Evolutionary conservation across 2,888 invertebrate species (phyloP).

Genomic region (Xestia rhomboidea): DNA sequence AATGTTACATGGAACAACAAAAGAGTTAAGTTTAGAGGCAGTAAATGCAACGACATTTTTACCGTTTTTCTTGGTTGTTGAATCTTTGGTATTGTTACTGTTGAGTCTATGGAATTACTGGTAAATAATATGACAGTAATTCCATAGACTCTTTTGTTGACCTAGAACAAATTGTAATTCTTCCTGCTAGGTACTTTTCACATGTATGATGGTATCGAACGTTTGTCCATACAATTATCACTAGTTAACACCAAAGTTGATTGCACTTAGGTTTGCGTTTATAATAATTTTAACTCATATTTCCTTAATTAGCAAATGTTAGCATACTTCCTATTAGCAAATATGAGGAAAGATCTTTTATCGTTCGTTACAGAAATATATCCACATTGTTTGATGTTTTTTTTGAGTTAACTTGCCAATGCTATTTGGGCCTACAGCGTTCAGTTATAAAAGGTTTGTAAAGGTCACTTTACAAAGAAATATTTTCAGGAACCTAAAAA

Average conservation of each 20-base stretch:
- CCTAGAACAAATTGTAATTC: constrained; percentile 1
- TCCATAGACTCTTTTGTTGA: background rate
- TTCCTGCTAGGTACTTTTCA: constrained; percentile 23
- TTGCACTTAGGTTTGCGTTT: constrained; percentile 53
- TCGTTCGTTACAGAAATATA: constrained; percentile 24
- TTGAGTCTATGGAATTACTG: no score
- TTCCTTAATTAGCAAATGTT: constrained; percentile 55
- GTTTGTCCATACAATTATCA: constrained; percentile 56
- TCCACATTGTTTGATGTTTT: constrained; percentile 23
- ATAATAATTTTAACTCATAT: constrained; percentile 38
- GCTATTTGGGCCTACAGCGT: constrained; percentile 1
- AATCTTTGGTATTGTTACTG: background rate
- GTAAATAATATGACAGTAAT: background rate
- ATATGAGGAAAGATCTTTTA: constrained; percentile 56
- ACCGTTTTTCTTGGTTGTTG: background rate
- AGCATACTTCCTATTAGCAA: constrained; percentile 47
- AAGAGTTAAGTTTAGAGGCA: background rate
- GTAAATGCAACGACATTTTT: background rate
- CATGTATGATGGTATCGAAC: constrained; percentile 40
- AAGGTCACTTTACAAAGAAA: background rate
- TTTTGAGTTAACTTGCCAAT: background rate
- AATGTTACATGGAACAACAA: background rate
- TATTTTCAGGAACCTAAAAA: background rate
- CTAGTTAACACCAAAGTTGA: constrained; percentile 57
- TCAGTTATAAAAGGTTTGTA: background rate